These are phyloP conservation scores for Deilephila porcellus DNA, from an alignment of 2,888 invertebrate genomes.

Conservation along the genomic window DNA sequence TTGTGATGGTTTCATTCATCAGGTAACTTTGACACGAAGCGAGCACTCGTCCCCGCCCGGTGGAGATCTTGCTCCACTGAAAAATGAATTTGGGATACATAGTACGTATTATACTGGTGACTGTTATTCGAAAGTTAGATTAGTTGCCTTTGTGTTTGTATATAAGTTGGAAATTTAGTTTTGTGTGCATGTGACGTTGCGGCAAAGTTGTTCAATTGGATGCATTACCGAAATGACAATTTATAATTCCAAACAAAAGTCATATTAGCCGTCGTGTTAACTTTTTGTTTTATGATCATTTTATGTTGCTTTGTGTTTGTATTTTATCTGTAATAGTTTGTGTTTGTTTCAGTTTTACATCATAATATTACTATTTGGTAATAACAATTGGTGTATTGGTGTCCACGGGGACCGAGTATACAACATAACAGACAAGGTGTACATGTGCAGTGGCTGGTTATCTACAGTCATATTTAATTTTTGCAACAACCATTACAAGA, in stretches of 20 bases:
- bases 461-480: constrained; percentile 66
- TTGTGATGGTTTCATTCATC: constrained; percentile 63
- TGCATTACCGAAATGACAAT: neutral
- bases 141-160: constrained; percentile 29
- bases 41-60: constrained; percentile 61
- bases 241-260: constrained; percentile 8
- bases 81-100: constrained; percentile 63
- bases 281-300: neutral
- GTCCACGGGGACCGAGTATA: constrained; percentile 50
- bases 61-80: constrained; percentile 43
- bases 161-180: constrained; percentile 26
- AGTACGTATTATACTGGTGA: constrained; percentile 53
- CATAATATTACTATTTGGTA: constrained; percentile 54
- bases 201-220: constrained; percentile 18
- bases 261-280: neutral
- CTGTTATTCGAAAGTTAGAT: constrained; percentile 24
- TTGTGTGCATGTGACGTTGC: constrained; percentile 21
- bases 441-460: constrained; percentile 68
- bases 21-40: constrained; percentile 61
- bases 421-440: constrained; percentile 64
- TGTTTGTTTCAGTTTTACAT: constrained; percentile 64
- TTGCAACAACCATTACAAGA: constrained; percentile 69
- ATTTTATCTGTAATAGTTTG: neutral
- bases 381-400: constrained; percentile 36
- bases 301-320: neutral